Evolutionary conservation across 2,113 vertebrate genomes (phyloP), one percentile per base, ranked within the genome.

Genomic region (Astatotilapia flaviijosephi): DNA sequence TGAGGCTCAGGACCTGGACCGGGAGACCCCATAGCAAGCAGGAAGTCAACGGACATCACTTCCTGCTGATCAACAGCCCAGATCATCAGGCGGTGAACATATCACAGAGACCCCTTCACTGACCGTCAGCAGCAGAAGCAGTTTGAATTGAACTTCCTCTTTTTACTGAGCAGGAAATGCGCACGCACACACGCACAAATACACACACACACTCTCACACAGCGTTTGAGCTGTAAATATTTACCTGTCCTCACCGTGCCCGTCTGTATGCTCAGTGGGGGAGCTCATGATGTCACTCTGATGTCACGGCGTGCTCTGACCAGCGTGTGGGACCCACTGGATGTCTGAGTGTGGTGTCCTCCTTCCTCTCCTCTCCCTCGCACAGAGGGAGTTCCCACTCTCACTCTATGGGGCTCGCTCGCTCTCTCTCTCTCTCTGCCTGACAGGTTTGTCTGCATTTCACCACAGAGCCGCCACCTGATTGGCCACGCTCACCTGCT

Each of bases 361-460:
- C 26, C 35, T 65, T 81, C 45, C 77, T 85, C 79, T 83, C 87
- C 60, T 82, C 26, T 37, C 79, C 88, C 62, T 82, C 19, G 11
- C 75, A 79, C 60, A 89, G 55, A 83, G 77, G 40, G 60, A 73
- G 89, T 33, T 84, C 83, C 47, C 47, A 33, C 88, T 83, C 47
- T 83, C 45, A n/a, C 35, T 89, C 68, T 70, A 14, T 88, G 83
- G 2, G 62, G 75, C 92, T 93, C 90, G 3, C 79, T 79, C 85
- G 0, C 54, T 37, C 65, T 10, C 68, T 55, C 55, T 73, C 31
- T 75, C 31, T 65, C 79, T 49, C 86, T 90, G 82, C 55, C 65
- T 1, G 28, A 93, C 96, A 93, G 94, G 96, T 96, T 93, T 26
- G 55, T 80, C 94, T 86, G 85, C 95, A 95, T 96, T 95, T 92